Base-by-base conservation (phyloP, 1,140 invertebrate genomes). In the Zaprionus africanus region DNA sequence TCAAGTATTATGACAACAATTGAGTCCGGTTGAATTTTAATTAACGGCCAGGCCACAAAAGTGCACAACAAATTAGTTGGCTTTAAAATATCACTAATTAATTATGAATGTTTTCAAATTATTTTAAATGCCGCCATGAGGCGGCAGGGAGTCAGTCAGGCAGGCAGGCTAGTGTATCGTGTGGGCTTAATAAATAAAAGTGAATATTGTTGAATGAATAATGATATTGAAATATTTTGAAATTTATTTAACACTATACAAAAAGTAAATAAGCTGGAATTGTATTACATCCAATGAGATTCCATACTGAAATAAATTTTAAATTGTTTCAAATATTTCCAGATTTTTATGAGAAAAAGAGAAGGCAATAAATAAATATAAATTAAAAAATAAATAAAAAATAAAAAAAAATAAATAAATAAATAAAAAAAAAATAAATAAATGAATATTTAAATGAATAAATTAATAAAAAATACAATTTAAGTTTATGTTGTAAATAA, bases 1-100 rank as follows among this genome's bases (percentile, higher is more conserved):
- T 87, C 68, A 49, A 86, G 83, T 68, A 71, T 87, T 87, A 76
- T 87, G 82, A 82, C 82, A 86, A 86, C 82, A 86, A 82, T 71
- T 68, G 79, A 86, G 51, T 36, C 46, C 12, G 69, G 62, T 36
- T 79, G 60, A 63, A 75, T 77, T 87, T 87, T 86, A 87, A 86
- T 86, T 82, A 86, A 69, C 62, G 58, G 57, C 36, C 28, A 24
- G 34, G 38, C 65, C 54, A 49, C 61, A 83, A 75, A 81, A 59
- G 66, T 63, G 59, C 49, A 57, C 58, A 65, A 70, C 43, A 76
- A 83, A 77, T 83, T 72, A 65, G 77, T 77, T 51, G 7, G 67
- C 80, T 76, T 82, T 76, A 68, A 79, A 67, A 49, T 31, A 38
- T 56, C 24, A 17, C 41, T 36, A 36, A 22, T 74, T 31, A 77